Base-by-base conservation (phyloP, 2,888 invertebrate species). In the Cataglyphis livida region DNA sequence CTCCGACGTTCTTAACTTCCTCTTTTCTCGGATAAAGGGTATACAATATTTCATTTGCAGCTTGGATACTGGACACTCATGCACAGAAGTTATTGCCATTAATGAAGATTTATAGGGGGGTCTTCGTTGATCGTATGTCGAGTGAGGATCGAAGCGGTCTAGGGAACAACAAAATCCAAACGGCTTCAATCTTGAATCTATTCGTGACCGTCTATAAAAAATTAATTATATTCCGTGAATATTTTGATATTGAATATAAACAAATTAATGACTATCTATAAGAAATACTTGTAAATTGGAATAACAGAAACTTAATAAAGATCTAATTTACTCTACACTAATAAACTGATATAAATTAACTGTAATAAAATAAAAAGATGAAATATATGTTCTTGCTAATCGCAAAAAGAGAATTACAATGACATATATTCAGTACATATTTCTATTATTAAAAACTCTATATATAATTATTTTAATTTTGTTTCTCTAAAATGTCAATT, bases 111-210 rank as follows among this genome's bases (percentile, higher is more conserved):
- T 68, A 7, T 83, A 82, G 2, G 85, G 71, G 9, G 85, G 83
- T 3, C 57, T 84, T 12, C 57, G 81, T 62, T 84, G 84, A 71
- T 88, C 71, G 48, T 92, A 90, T 57, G 81, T 75, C 7, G 75
- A 74, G 59, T 85, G 35, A 35, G 87, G 76, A 61, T 91, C 88
- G 21, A 76, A 78, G 6, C 85, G 68, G 41, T 86, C 81, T 6
- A 62, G 12, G 5, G 89, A 86, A 82, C 91, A 92, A 32, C 91
- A 91, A 62, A 91, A 89, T 6, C 66, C 82, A 25, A 82, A 86
- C 0, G 91, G 89, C 38, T 90, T 91, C 6, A 76, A 4, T 9
- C 9, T 48, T 3, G 9, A 25, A 1, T 70, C 12, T 3, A 57
- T 35, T 10, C 54, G 62, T 1, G 28, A n/a, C 7, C 64, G 54